Evolutionary conservation across 2,888 invertebrate species (phyloP).

Genomic region (Pyrrhia umbra): DNA sequence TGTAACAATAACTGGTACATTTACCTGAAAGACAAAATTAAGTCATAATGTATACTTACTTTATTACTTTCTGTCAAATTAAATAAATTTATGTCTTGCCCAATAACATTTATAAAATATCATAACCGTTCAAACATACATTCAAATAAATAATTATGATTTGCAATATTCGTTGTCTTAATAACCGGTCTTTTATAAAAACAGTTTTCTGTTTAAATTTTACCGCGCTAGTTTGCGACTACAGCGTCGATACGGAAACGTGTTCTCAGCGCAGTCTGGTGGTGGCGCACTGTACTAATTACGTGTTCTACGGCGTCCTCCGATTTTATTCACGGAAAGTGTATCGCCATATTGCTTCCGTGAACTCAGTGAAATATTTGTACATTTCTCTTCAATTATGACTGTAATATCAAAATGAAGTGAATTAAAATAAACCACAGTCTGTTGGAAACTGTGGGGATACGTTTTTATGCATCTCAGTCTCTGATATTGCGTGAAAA

Average conservation of each 20-base stretch:
- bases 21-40: constrained; percentile 5
- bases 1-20: constrained; percentile 5
- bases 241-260: constrained; percentile 86
- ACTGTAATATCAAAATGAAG: constrained; percentile 88
- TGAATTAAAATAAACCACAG: constrained; percentile 82
- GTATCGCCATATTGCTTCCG: constrained; percentile 90
- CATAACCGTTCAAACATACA: too few species aligned
- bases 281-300: constrained; percentile 88
- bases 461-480: constrained; percentile 77
- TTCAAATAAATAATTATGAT: not conserved
- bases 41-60: constrained; percentile 24
- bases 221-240: constrained; percentile 66
- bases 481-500: constrained; percentile 78
- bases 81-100: not conserved
- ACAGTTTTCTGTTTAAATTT: constrained; percentile 49
- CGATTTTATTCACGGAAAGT: constrained; percentile 90
- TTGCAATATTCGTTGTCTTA: not conserved
- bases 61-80: not conserved
- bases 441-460: constrained; percentile 73
- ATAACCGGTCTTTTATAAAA: not conserved
- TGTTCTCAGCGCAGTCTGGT: constrained; percentile 76
- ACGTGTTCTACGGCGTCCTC: constrained; percentile 90
- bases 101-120: too few species aligned
- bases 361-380: constrained; percentile 88
- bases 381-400: constrained; percentile 88